phyloP scores from a whole-genome alignment of 2,113 vertebrate species.

The Gadus macrocephalus region DNA sequence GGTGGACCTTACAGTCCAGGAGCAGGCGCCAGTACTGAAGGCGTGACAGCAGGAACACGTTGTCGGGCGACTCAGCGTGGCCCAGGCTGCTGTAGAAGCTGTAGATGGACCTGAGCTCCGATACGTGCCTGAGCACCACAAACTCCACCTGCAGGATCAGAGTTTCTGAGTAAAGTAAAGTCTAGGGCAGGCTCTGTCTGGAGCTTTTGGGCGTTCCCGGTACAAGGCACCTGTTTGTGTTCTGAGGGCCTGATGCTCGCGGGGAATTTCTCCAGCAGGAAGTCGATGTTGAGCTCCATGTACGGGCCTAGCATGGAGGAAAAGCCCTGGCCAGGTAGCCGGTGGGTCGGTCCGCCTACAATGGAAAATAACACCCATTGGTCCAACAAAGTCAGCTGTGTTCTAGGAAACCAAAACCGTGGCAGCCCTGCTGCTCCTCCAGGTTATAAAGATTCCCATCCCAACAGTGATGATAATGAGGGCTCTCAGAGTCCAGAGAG shows the following conservation, averaged over 20 bases:
- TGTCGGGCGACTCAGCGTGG: slow-evolving; percentile 48
- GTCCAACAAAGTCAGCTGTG: background rate
- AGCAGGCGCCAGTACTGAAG: slow-evolving; percentile 89
- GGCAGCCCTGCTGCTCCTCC: background rate
- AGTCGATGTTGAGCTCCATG: slow-evolving; percentile 67
- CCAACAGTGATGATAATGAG: background rate
- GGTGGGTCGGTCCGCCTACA: background rate
- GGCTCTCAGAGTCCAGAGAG: no score
- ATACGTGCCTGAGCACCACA: slow-evolving; percentile 71
- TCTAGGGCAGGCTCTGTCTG: background rate
- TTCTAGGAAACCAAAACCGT: background rate
- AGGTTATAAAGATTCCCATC: background rate
- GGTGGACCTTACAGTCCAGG: slow-evolving; percentile 84
- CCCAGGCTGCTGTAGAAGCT: slow-evolving; percentile 84
- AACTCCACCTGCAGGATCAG: slow-evolving; percentile 72
- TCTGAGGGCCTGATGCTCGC: slow-evolving; percentile 59
- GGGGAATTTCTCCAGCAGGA: slow-evolving; percentile 71
- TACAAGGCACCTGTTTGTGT: slow-evolving; percentile 70
- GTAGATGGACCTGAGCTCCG: slow-evolving; percentile 77
- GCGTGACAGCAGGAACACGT: slow-evolving; percentile 74
- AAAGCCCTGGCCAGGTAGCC: background rate
- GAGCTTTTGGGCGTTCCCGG: background rate
- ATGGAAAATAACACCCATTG: background rate
- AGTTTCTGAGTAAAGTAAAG: background rate
- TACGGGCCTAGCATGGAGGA: slow-evolving; percentile 55